Base-by-base conservation (phyloP, 1,140 invertebrate genomes). In the Marisa cornuarietis region DNA sequence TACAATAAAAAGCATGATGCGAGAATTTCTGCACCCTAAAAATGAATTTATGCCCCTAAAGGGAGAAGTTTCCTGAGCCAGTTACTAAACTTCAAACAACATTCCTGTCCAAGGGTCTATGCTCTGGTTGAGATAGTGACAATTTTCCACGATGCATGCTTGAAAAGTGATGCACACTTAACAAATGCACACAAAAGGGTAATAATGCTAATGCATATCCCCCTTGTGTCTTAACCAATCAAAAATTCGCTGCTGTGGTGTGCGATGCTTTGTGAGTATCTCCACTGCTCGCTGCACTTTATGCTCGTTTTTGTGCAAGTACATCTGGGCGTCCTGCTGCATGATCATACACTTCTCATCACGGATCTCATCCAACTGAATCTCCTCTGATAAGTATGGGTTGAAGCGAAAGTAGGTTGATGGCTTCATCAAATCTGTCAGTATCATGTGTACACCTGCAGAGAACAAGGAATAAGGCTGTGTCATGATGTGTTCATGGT, bases 321-420 rank as follows among this genome's bases (percentile, higher is more conserved):
- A 97, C 91, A 95, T 95, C 63, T 92, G 87, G 0, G 95, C 94
- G 90, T 93, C 93, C 18, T 87, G 85, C 81, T 90, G 87, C 90
- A 93, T 88, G 69, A 85, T 84, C 63, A 90, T 85, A 58, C 92
- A 84, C 78, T 92, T 92, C 22, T 92, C 93, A 8, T 94, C 93
- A 82, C 95, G 91, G 63, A 95, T 95, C 91, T 98, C 97, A 86
- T 96, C 95, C 92, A 99, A 94, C 6, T 93, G 92, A 42, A 96
- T 92, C 87, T 95, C 94, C 88, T 96, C 95, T 71, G 94, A 95
- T 61, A 98, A 91, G 85, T 96, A 96, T 0, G 97, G 97, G 91
- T 98, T 98, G 88, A 98, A 95, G 14, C 97, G 93, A 87, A 94
- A 98, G 90, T 99, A 99, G 26, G 93, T 93, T 31, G 94, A 92